Evolutionary conservation across 2,797 vertebrate genomes (phyloP), one percentile per base, ranked within the genome.

Genomic region (Odontamblyopus lacepedii): DNA sequence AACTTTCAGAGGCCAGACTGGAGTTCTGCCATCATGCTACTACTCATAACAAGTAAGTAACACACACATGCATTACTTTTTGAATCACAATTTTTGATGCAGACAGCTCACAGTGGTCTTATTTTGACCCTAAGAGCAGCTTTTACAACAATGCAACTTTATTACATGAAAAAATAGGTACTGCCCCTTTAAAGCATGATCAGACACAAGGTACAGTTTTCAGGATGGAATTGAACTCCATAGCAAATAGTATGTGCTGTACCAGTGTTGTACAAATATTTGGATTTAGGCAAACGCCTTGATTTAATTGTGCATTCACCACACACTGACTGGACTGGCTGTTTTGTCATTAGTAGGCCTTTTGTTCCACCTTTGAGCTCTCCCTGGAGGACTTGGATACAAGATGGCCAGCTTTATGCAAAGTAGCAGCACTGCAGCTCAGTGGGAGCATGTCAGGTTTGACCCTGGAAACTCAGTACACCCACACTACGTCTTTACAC

Each of bases 401-500:
- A 56, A 51, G 65, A 57, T 29, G 5, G 2, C 64, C 64, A 66
- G 6, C 64, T 51, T 67, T 55, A 67, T 67, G 65, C 50, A 67
- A 67, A 27, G n/a, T 32, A 61, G n/a, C 64, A 18, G 26, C 26
- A 44, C 23, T 9, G 35, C 1, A 19, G 50, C 73, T 70, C 63
- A 69, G 41, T 75, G 71, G 71, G 75, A 71, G 68, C 73, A 65
- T 78, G 81, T 85, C 74, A 73, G 59, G 13, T 26, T 65, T 76
- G 81, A 79, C 82, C 75, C 63, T 50, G 27, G 41, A 75, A 79
- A 73, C 71, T 64, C 69, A 70, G 66, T 71, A 75, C 80, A 69
- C 76, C 38, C 70, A 48, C 72, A 62, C 69, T 56, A 32, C 73
- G 67, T 79, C 72, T 74, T 84, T 81, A 78, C 85, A 88, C 71